Conservation (phyloP, 2,113 vertebrate genomes). For the Crocuta crocuta region DNA sequence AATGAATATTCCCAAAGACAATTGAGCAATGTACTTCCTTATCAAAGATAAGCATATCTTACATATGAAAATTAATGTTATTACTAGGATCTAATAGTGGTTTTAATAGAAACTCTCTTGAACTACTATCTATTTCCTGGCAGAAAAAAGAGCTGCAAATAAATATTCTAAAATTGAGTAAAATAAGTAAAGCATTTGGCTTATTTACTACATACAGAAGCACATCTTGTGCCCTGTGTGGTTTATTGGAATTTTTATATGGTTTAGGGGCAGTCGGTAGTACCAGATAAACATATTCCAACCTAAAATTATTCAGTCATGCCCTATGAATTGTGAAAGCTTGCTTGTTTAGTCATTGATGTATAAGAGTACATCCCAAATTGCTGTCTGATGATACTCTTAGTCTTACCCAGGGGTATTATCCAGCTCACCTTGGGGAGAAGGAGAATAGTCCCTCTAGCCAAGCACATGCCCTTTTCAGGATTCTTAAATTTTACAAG, state of each 20-base stretch:
- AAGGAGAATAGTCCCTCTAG: background rate
- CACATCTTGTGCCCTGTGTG: background rate
- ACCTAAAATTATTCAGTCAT: background rate
- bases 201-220: background rate
- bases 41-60: background rate
- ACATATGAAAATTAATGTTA: conserved; percentile 47
- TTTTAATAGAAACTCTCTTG: background rate
- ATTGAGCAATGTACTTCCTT: background rate
- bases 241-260: background rate
- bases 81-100: background rate
- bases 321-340: background rate
- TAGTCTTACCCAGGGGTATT: too few species aligned
- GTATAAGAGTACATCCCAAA: background rate
- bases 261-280: background rate
- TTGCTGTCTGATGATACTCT: background rate
- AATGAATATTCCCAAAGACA: conserved; percentile 31
- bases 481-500: background rate
- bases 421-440: background rate
- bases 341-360: background rate
- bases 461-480: background rate
- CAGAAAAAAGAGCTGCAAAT: background rate
- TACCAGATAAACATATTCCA: background rate
- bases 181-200: background rate
- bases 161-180: conserved; percentile 25
- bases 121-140: background rate